Evolutionary conservation across 1,140 invertebrate species (phyloP).

Genomic region (Brachionus rubens): DNA sequence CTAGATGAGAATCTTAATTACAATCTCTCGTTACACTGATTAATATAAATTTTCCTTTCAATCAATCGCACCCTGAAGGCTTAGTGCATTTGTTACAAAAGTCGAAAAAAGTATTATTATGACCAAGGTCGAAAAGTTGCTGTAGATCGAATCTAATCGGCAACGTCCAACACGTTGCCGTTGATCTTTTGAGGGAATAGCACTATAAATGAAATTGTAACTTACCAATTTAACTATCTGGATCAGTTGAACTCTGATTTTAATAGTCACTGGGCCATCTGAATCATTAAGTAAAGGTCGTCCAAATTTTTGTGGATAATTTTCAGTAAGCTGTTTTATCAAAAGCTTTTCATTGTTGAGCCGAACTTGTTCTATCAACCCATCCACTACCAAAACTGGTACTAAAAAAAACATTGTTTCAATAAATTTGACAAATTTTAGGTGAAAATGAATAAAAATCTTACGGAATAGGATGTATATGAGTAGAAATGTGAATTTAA

Average conservation of each 20-base stretch:
- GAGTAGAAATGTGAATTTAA: neutral
- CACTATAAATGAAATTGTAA: neutral
- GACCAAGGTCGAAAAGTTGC: no score
- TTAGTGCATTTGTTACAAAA: no score
- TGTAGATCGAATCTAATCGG: no score
- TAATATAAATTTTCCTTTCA: no score
- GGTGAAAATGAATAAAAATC: neutral
- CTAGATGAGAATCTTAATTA: no score
- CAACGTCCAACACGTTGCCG: no score
- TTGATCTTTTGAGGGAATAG: no score
- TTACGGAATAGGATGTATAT: constrained; percentile 16
- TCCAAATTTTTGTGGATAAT: constrained; percentile 44
- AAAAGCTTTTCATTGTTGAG: constrained; percentile 43
- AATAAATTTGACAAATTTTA: neutral
- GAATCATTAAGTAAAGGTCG: constrained; percentile 40
- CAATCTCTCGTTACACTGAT: no score
- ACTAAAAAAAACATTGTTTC: neutral
- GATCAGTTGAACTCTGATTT: constrained; percentile 30
- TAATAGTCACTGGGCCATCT: constrained; percentile 2
- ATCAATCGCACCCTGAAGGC: no score
- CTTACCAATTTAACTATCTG: constrained; percentile 43
- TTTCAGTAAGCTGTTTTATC: constrained; percentile 16
- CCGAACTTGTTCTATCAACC: neutral
- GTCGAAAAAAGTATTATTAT: no score
- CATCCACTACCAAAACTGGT: constrained; percentile 6